Evolutionary conservation across 2,888 invertebrate species (phyloP).

Genomic region (Tridacna gigas): DNA sequence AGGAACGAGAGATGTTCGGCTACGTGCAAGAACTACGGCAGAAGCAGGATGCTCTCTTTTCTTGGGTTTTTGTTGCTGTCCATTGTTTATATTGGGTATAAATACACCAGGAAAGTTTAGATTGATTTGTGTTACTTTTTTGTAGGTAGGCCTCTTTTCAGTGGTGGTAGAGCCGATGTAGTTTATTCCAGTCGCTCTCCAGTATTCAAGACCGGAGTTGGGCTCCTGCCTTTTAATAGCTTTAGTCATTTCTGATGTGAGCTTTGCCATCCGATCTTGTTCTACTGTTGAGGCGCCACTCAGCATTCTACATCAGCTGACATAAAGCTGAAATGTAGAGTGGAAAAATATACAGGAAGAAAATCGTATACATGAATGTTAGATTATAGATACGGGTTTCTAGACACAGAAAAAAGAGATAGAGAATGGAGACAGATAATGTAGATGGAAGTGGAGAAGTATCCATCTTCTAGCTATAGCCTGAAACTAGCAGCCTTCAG

Average conservation of each 20-base stretch:
- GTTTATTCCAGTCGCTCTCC: slow-evolving; percentile 34
- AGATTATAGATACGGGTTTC: background rate
- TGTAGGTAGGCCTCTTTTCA: slow-evolving; percentile 33
- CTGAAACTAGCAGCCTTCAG: too few relatives aligned
- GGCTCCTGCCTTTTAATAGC: slow-evolving; percentile 54
- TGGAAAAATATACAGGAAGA: too few relatives aligned
- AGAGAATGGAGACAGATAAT: too few relatives aligned
- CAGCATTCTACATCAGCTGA: slow-evolving; percentile 4
- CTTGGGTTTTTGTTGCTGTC: slow-evolving; percentile 20
- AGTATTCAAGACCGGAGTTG: slow-evolving; percentile 50
- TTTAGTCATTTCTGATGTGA: slow-evolving; percentile 58
- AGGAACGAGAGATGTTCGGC: slow-evolving; percentile 44
- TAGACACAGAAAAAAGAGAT: background rate
- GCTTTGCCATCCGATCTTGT: slow-evolving; percentile 29
- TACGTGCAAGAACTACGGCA: slow-evolving; percentile 29
- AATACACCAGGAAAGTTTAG: slow-evolving; percentile 53
- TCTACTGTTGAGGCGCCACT: background rate
- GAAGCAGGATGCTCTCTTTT: slow-evolving; percentile 13
- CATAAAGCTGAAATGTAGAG: too few relatives aligned
- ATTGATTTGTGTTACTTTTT: slow-evolving; percentile 46
- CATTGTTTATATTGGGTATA: slow-evolving; percentile 41
- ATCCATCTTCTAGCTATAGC: too few relatives aligned
- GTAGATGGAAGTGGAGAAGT: too few relatives aligned
- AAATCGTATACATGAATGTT: too few relatives aligned
- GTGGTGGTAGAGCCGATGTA: background rate